These are phyloP conservation scores for Notarius quadriscutis DNA, from an alignment of 2,113 vertebrate species.

Conservation along the genomic window DNA sequence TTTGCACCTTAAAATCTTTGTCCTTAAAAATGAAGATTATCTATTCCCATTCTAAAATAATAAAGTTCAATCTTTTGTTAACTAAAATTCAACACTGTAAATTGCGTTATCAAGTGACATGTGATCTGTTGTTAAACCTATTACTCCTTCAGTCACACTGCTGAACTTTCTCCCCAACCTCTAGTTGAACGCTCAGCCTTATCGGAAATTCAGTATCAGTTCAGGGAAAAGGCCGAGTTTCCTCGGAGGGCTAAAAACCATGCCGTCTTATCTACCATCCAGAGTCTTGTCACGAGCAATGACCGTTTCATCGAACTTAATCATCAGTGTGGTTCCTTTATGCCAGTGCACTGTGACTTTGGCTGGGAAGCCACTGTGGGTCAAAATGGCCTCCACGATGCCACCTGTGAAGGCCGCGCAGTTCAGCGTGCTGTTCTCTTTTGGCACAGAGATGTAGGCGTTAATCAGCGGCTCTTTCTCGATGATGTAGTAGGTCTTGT, in stretches of 20 bases:
- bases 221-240: neutral
- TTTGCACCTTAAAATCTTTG: neutral
- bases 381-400: conserved; percentile 87
- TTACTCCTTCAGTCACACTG: conserved; percentile 7
- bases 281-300: conserved; percentile 86
- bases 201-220: conserved; percentile 12
- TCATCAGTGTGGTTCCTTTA: conserved; percentile 97
- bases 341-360: conserved; percentile 94
- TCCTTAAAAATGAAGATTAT: neutral
- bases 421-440: conserved; percentile 93
- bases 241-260: conserved; percentile 5
- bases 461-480: conserved; percentile 92
- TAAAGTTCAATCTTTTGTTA: neutral
- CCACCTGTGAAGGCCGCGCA: conserved; percentile 90
- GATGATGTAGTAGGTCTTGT: conserved; percentile 92
- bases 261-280: conserved; percentile 78
- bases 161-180: conserved; percentile 6
- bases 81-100: neutral
- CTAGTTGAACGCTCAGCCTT: neutral
- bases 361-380: conserved; percentile 88
- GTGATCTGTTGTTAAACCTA: neutral
- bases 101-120: neutral
- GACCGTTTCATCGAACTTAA: conserved; percentile 90
- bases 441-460: conserved; percentile 88
- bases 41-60: neutral